Conservation (phyloP, 2,113 vertebrate species). For the Tyrannus savana region DNA sequence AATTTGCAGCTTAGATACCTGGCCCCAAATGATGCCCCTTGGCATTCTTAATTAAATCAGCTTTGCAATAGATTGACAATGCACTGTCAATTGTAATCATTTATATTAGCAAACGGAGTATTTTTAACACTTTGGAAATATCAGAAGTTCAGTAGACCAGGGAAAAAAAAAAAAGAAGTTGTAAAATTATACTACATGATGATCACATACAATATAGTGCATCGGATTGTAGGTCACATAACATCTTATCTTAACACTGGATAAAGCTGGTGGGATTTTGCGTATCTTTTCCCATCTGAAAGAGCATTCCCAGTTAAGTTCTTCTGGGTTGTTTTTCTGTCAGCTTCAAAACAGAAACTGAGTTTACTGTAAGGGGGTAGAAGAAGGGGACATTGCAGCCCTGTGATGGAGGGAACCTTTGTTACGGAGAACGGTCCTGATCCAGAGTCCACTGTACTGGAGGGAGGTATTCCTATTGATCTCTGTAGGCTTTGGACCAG, state of each 20-base stretch:
- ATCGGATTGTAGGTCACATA: not conserved
- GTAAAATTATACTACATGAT: slow-evolving; percentile 18
- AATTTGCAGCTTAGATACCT: slow-evolving; percentile 81
- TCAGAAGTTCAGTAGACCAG: slow-evolving; percentile 28
- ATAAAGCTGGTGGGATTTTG: not conserved
- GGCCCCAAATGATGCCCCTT: slow-evolving; percentile 92
- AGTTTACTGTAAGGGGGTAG: not conserved
- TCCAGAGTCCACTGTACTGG: not conserved
- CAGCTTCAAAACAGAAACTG: not conserved
- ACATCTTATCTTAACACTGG: slow-evolving; percentile 9
- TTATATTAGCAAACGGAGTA: slow-evolving; percentile 84
- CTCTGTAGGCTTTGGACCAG: slow-evolving; percentile 34
- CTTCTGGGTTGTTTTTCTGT: not conserved
- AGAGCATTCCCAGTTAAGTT: not conserved
- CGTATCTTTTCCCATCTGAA: slow-evolving; percentile 1
- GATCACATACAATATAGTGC: not conserved
- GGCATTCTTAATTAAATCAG: slow-evolving; percentile 92
- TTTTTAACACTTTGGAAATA: slow-evolving; percentile 74
- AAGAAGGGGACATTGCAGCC: not conserved
- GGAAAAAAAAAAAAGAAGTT: not conserved
- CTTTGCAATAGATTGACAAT: slow-evolving; percentile 80
- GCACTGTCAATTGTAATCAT: slow-evolving; percentile 93
- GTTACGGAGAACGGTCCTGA: not conserved
- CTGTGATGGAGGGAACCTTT: not conserved
- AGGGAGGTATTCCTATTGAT: slow-evolving; percentile 20